Evolutionary conservation across 1,140 invertebrate species (phyloP).

Genomic region (roundworm (Caenorhabditis elegans)): WBcel235 BX284603.4:4901001-4901500

Average conservation of each 20-base stretch:
- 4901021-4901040: background rate
- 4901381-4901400: background rate
- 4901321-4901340: conserved; percentile 9
- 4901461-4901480: background rate
- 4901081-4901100: background rate
- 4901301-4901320: conserved; percentile 20
- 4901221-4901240: background rate
- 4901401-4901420: background rate
- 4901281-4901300: background rate
- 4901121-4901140: conserved; percentile 28
- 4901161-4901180: conserved; percentile 8
- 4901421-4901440: background rate
- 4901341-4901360: background rate
- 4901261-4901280: background rate
- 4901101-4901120: background rate
- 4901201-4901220: too few relatives aligned
- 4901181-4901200: background rate
- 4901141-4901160: background rate
- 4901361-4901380: background rate
- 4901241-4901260: conserved; percentile 24
- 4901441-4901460: conserved; percentile 1
- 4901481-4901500: too few relatives aligned
- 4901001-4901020: background rate
- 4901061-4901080: background rate
- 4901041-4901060: conserved; percentile 2